phyloP scores from a whole-genome alignment of 1,140 invertebrate species.

The Chymomyza costata region DNA sequence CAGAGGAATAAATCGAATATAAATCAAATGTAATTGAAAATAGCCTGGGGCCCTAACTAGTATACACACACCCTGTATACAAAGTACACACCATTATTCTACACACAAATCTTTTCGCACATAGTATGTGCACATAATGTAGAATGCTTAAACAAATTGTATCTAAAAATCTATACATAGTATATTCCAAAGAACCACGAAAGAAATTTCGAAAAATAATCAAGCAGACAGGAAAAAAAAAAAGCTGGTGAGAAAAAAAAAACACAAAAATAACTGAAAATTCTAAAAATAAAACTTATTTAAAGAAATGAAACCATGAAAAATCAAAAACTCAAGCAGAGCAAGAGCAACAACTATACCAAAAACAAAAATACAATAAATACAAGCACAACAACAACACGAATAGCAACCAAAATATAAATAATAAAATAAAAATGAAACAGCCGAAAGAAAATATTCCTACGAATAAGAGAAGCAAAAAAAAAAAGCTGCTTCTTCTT shows the following conservation, averaged over 20 bases:
- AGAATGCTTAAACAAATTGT: constrained; percentile 22
- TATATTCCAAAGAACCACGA: constrained; percentile 58
- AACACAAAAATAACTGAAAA: constrained; percentile 69
- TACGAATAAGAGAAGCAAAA: constrained; percentile 13
- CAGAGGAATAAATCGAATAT: too few species aligned
- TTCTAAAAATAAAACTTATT: constrained; percentile 72
- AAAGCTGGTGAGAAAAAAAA: constrained; percentile 55
- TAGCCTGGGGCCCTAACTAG: too few species aligned
- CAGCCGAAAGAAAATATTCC: constrained; percentile 30
- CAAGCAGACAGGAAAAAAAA: constrained; percentile 29
- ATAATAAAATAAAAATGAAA: constrained; percentile 44
- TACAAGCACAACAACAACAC: constrained; percentile 25
- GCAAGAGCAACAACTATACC: constrained; percentile 48
- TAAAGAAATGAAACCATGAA: constrained; percentile 73
- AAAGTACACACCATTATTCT: not conserved
- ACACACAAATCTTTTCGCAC: constrained; percentile 29
- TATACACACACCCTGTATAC: constrained; percentile 16
- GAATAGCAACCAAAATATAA: constrained; percentile 39
- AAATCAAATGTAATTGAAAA: too few species aligned
- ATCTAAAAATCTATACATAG: constrained; percentile 37
- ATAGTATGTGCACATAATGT: constrained; percentile 6
- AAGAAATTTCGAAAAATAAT: constrained; percentile 53
- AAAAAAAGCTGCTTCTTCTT: constrained; percentile 6
- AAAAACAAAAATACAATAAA: constrained; percentile 43
- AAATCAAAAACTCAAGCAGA: constrained; percentile 54